Base-by-base conservation (phyloP, 2,888 invertebrate genomes). In the Prenolepis imparis region DNA sequence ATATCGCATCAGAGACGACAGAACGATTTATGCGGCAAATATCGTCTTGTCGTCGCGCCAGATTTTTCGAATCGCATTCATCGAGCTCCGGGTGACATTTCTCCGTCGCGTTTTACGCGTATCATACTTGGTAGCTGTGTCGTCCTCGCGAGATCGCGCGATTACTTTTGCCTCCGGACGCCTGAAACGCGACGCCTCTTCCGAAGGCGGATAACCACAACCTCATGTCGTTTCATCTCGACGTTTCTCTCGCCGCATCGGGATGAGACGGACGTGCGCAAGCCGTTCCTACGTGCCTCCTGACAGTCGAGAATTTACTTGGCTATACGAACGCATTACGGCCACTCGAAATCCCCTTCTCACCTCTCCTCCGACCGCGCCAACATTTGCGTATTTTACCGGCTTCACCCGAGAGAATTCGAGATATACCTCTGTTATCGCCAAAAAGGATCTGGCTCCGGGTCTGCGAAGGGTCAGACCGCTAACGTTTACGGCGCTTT, bases 261-360 rank as follows among this genome's bases (percentile, higher is more conserved):
- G 41, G 55, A 57, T 64, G 32, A 8, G 18, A 12, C 36, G 57
- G 75, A 48, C 64, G 55, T 57, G 72, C 32, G 52, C 64, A 73
- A 66, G 41, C 57, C 48, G 21, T 24, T 64, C 15, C 36, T 70
- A 59, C 48, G 68, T 67, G 75, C 32, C 44, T 63, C 44, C 48
- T 32, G 68, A 52, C 75, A 52, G 75, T 66, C 55, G 39, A 48
- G 52, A 66, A 75, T 88, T 85, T 87, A 85, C 85, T 88, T 83
- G 82, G 11, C 67, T 85, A n/a, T n/a, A 68, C 81, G 63, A 68
- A 48, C 73, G 85, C 74, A 82, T 87, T 86, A 88, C 48, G 78
- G 78, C 82, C 83, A 83, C 88, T 86, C 84, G 84, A 83, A 80
- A 75, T 63, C 75, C 52, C 59, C 74, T 73, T 72, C 12, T 5